phyloP scores from a whole-genome alignment of 2,888 invertebrate species.

The Anaspis maculata region DNA sequence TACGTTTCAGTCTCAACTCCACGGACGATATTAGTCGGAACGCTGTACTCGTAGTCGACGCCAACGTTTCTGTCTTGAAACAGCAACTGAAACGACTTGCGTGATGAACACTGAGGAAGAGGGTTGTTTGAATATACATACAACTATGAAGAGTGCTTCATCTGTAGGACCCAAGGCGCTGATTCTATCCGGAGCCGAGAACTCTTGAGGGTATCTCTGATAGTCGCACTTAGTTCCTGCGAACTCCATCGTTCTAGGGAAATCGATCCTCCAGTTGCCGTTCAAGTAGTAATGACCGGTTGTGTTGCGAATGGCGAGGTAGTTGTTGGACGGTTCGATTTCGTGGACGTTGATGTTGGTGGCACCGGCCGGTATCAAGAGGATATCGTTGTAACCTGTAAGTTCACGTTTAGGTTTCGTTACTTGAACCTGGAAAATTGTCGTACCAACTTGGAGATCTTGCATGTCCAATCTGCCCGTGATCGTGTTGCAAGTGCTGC shows the following conservation, averaged over 20 bases:
- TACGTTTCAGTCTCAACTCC: conserved; percentile 64
- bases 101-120: no score
- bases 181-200: conserved; percentile 77
- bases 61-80: conserved; percentile 80
- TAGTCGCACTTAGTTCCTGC: conserved; percentile 85
- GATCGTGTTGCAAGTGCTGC: conserved; percentile 76
- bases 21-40: conserved; percentile 63
- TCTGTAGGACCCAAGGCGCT: conserved; percentile 79
- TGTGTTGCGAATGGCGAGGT: conserved; percentile 81
- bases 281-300: conserved; percentile 84
- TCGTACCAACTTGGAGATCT: conserved; percentile 64
- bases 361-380: conserved; percentile 87
- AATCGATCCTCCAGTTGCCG: conserved; percentile 91
- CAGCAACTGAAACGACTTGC: conserved; percentile 59
- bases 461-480: conserved; percentile 61
- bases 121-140: conserved; percentile 44
- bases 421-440: conserved; percentile 4
- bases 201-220: conserved; percentile 71
- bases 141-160: conserved; percentile 82
- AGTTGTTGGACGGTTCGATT: conserved; percentile 75
- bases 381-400: conserved; percentile 83
- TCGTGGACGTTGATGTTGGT: conserved; percentile 81
- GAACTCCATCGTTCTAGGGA: conserved; percentile 69
- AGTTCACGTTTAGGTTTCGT: no score
- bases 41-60: conserved; percentile 82